Percentiles rank a stretch among this genome's conserved stretches.
Evolutionary conservation across 1,140 invertebrate genomes (phyloP).

Genomic region (Diabrotica virgifera): DNA sequence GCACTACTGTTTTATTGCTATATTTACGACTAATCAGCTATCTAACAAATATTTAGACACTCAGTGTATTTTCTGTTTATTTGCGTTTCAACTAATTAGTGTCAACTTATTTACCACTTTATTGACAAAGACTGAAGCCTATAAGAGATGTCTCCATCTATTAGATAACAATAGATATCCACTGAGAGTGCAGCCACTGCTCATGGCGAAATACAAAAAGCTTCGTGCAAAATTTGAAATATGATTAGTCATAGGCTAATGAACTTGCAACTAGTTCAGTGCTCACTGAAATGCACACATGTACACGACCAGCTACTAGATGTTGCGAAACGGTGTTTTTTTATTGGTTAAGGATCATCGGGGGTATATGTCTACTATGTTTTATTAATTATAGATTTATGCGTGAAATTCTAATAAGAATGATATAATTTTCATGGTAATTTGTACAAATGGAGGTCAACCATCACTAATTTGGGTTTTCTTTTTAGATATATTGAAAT

Average conservation of each 20-base stretch:
- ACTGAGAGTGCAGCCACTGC: not conserved
- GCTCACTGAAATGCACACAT: slow-evolving; percentile 1
- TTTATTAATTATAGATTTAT: not conserved
- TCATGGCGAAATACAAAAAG: not conserved
- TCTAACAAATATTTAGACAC: too few species aligned
- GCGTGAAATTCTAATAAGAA: not conserved
- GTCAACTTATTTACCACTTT: too few species aligned
- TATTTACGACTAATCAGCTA: too few species aligned
- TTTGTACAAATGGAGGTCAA: not conserved
- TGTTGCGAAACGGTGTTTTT: not conserved
- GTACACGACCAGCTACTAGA: slow-evolving; percentile 1
- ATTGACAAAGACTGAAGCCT: too few species aligned
- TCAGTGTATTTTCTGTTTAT: too few species aligned
- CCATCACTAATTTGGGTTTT: not conserved
- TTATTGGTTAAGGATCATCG: not conserved
- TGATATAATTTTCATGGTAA: slow-evolving; percentile 1
- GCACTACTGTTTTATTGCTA: too few species aligned
- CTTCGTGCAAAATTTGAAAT: not conserved
- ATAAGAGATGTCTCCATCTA: too few species aligned
- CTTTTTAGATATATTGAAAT: too few species aligned
- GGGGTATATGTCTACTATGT: not conserved
- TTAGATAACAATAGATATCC: too few species aligned
- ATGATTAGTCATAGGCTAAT: slow-evolving; percentile 2
- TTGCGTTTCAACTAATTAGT: too few species aligned
- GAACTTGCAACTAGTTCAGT: not conserved